Percentiles rank a stretch among this genome's conserved stretches.
phyloP scores from a whole-genome alignment of 2,113 vertebrate species.

The Rhabdomys dilectus region DNA sequence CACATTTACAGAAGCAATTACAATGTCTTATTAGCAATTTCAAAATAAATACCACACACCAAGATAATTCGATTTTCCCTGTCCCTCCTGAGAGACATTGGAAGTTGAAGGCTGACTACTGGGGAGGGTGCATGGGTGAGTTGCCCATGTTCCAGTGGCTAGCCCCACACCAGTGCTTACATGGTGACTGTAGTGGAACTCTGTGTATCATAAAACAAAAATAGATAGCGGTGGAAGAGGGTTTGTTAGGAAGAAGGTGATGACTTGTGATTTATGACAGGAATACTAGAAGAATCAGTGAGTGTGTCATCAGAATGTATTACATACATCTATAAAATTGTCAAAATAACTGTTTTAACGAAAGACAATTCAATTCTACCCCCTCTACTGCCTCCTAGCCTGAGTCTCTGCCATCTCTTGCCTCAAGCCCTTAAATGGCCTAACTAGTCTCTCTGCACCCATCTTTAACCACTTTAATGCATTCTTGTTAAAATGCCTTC shows the following conservation, averaged over 20 bases:
- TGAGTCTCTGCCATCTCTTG: not conserved
- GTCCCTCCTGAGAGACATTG: not conserved
- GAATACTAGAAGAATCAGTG: not conserved
- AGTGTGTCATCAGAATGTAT: not conserved
- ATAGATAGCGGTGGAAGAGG: no score
- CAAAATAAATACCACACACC: slow-evolving; percentile 17
- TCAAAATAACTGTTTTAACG: not conserved
- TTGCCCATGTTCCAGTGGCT: not conserved
- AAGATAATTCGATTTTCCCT: not conserved
- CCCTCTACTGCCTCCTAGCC: not conserved
- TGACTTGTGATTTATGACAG: not conserved
- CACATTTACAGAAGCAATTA: not conserved
- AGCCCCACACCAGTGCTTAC: no score
- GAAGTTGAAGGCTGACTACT: not conserved
- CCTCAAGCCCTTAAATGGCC: not conserved
- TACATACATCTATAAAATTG: not conserved
- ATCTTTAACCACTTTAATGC: not conserved
- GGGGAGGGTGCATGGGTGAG: not conserved
- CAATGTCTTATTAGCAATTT: not conserved
- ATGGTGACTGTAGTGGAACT: not conserved
- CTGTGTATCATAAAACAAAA: not conserved
- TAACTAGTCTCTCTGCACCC: not conserved
- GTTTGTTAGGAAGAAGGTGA: not conserved
- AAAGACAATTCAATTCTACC: not conserved
- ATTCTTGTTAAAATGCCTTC: not conserved